phyloP scores from a whole-genome alignment of 2,888 invertebrate genomes.

The Caenorhabditis sp. region DNA sequence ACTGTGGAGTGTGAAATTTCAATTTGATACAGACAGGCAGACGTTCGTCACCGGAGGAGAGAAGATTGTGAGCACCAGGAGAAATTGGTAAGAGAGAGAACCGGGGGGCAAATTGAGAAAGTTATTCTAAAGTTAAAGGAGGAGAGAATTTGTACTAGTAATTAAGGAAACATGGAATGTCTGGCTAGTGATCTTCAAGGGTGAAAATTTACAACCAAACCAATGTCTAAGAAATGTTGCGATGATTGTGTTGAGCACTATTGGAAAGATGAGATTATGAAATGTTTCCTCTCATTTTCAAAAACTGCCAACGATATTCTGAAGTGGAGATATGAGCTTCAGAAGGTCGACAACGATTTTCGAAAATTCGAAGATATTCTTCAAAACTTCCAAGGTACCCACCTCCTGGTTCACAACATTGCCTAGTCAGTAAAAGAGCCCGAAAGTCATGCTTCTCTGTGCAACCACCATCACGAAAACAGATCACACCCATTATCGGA shows the following conservation, averaged over 20 bases:
- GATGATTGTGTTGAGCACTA: no score
- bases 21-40: slow-evolving; percentile 39
- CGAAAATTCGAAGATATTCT: no score
- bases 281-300: no score
- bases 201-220: background rate
- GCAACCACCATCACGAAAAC: slow-evolving; percentile 10
- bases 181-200: slow-evolving; percentile 21
- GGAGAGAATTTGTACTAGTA: slow-evolving; percentile 18
- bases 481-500: slow-evolving; percentile 5
- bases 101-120: slow-evolving; percentile 11
- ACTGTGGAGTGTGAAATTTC: background rate
- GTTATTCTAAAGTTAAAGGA: background rate
- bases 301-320: no score
- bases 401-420: no score
- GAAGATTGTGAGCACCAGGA: background rate
- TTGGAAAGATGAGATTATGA: no score
- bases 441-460: background rate
- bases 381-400: no score
- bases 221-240: no score
- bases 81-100: background rate
- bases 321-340: no score
- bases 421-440: background rate
- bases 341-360: no score
- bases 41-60: slow-evolving; percentile 27
- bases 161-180: slow-evolving; percentile 2